These are phyloP conservation scores for Oryzias melastigma DNA, from an alignment of 2,113 vertebrate species.

Conservation along the genomic window DNA sequence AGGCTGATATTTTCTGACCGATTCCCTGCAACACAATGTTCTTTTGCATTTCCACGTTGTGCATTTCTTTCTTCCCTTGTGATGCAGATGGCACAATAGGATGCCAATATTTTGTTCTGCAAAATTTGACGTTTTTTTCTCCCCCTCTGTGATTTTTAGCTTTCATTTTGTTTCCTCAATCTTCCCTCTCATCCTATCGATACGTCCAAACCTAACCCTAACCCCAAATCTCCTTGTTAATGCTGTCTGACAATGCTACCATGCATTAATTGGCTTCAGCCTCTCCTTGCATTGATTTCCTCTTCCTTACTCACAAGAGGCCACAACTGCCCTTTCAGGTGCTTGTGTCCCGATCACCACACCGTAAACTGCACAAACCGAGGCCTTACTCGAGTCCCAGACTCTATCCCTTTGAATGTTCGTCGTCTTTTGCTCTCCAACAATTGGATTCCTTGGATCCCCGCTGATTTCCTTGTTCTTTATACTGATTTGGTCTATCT, in stretches of 20 bases:
- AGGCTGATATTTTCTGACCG: conserved; percentile 80
- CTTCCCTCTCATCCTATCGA: conserved; percentile 11
- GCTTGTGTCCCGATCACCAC: conserved; percentile 88
- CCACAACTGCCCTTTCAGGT: conserved; percentile 83
- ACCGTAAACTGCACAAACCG: conserved; percentile 88
- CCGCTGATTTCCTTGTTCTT: conserved; percentile 89
- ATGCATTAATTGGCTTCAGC: conserved; percentile 73
- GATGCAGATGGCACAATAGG: conserved; percentile 39
- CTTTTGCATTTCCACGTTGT: conserved; percentile 11
- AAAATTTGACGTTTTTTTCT: conserved; percentile 43
- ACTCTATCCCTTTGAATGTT: conserved; percentile 86
- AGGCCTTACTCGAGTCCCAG: conserved; percentile 86
- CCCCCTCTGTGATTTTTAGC: conserved; percentile 39
- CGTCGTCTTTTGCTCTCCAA: conserved; percentile 87
- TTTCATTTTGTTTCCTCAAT: conserved; percentile 33
- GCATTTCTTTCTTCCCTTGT: conserved; percentile 59
- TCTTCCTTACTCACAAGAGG: conserved; percentile 65
- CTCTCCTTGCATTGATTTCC: conserved; percentile 72
- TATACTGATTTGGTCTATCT: conserved; percentile 91
- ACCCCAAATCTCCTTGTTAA: conserved; percentile 44
- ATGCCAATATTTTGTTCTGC: conserved; percentile 76
- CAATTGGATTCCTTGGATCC: conserved; percentile 88
- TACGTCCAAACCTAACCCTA: conserved; percentile 9
- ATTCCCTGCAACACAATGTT: conserved; percentile 77
- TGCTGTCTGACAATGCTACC: conserved; percentile 71